Evolutionary conservation across 2,113 vertebrate species (phyloP).

Genomic region (Aldabrachelys gigantea): DNA sequence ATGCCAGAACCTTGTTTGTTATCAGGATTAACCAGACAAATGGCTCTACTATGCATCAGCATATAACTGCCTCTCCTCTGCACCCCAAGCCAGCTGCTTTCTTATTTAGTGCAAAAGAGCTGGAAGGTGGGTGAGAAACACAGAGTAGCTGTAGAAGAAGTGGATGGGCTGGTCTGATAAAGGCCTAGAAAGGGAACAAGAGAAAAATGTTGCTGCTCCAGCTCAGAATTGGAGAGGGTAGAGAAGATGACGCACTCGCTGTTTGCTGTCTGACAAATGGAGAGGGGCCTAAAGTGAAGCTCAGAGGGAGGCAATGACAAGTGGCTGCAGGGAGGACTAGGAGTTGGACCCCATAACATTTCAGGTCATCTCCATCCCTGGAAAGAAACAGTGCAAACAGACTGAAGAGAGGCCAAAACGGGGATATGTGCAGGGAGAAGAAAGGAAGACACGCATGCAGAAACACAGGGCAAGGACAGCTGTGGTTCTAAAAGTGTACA

Average conservation of each 20-base stretch:
- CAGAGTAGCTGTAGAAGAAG: neutral
- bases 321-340: neutral
- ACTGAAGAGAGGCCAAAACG: neutral
- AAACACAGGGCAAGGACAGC: neutral
- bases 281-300: neutral
- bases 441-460: neutral
- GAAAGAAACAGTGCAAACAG: neutral
- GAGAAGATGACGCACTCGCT: neutral
- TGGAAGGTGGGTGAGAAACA: neutral
- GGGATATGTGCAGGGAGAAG: neutral
- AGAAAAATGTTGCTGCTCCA: neutral
- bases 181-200: neutral
- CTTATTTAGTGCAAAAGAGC: neutral
- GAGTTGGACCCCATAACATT: neutral
- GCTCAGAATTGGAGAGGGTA: neutral
- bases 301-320: neutral
- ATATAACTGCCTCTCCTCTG: neutral
- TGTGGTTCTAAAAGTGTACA: neutral
- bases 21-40: neutral
- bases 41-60: neutral
- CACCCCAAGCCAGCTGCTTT: neutral
- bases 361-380: neutral
- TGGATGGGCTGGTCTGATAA: neutral
- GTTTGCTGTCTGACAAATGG: neutral
- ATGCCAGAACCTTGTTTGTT: neutral